Percentiles rank a stretch among this genome's conserved stretches.
phyloP scores from a whole-genome alignment of 2,888 invertebrate species.

The Drosophila cognata region DNA sequence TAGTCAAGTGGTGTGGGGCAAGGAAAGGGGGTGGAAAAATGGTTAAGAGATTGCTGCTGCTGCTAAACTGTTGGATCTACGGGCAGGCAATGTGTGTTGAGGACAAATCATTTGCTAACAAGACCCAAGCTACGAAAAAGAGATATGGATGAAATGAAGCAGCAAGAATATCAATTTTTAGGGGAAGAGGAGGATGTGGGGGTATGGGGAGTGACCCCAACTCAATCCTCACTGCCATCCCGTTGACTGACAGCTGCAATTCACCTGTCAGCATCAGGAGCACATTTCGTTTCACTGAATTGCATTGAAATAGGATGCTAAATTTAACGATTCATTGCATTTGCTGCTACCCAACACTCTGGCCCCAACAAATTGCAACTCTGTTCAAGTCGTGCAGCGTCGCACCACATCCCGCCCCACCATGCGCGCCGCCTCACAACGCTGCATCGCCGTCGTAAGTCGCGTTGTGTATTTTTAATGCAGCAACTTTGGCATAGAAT shows the following conservation, averaged over 20 bases:
- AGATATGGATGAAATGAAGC: slow-evolving; percentile 36
- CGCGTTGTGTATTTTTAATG: slow-evolving; percentile 70
- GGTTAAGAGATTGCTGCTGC: slow-evolving; percentile 3
- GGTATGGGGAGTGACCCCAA: slow-evolving; percentile 4
- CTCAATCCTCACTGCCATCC: slow-evolving; percentile 23
- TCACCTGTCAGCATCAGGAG: slow-evolving; percentile 75
- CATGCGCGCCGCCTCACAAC: neutral
- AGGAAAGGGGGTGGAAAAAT: neutral
- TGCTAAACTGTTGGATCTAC: slow-evolving; percentile 52
- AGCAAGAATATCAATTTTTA: slow-evolving; percentile 25
- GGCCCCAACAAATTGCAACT: slow-evolving; percentile 70
- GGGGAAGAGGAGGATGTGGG: too few relatives aligned
- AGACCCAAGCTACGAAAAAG: slow-evolving; percentile 25
- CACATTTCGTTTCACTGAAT: slow-evolving; percentile 67
- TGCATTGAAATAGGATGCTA: slow-evolving; percentile 80
- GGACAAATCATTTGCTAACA: slow-evolving; percentile 63
- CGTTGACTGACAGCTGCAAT: slow-evolving; percentile 75
- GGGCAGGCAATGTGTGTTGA: slow-evolving; percentile 35
- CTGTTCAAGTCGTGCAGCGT: slow-evolving; percentile 48
- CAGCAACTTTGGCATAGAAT: slow-evolving; percentile 76
- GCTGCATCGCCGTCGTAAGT: neutral
- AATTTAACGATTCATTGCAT: slow-evolving; percentile 81
- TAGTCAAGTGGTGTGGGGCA: slow-evolving; percentile 13
- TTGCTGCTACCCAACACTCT: slow-evolving; percentile 62
- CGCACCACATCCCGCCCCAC: neutral